Evolutionary conservation across 2,797 vertebrate species (phyloP).

Genomic region (Oophaga sylvatica): DNA sequence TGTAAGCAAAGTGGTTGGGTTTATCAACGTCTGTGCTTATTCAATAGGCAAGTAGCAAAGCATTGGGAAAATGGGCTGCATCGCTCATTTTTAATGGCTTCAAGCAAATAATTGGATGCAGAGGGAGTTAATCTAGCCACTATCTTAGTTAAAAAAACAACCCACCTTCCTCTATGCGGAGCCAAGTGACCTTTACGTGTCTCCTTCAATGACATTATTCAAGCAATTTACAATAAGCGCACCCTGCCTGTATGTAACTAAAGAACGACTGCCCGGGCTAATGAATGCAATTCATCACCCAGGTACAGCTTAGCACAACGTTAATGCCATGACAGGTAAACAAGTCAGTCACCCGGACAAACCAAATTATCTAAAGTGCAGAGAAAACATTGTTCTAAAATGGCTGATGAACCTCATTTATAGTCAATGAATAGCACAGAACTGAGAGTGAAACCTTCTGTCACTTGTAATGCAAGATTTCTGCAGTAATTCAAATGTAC

Average conservation of each 20-base stretch:
- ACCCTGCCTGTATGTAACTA: conserved; percentile 41
- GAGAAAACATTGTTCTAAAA: conserved; percentile 23
- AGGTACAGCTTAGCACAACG: conserved; percentile 45
- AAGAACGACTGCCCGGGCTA: conserved; percentile 44
- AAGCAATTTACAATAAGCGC: conserved; percentile 50
- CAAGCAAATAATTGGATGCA: conserved; percentile 40
- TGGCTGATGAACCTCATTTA: conserved; percentile 5
- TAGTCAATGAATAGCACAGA: not conserved
- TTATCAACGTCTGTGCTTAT: conserved; percentile 44
- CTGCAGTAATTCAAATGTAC: not conserved
- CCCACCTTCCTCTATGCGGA: conserved; percentile 8
- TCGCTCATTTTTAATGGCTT: conserved; percentile 43
- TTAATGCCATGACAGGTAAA: conserved; percentile 55
- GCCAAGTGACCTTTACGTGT: conserved; percentile 59
- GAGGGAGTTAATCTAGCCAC: conserved; percentile 46
- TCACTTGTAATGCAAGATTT: not conserved
- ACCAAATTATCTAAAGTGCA: conserved; percentile 51
- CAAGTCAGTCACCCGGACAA: conserved; percentile 37
- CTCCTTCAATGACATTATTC: conserved; percentile 55
- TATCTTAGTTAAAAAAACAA: conserved; percentile 47
- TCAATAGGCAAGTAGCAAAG: conserved; percentile 43
- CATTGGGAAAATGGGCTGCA: conserved; percentile 20
- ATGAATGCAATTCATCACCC: conserved; percentile 60
- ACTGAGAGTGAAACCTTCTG: not conserved
- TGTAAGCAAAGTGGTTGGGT: conserved; percentile 35